A percentile compares a stretch with the other conserved stretches of the same genome.
phyloP scores from a whole-genome alignment of 2,113 vertebrate species.

The Scartelaos histophorus region DNA sequence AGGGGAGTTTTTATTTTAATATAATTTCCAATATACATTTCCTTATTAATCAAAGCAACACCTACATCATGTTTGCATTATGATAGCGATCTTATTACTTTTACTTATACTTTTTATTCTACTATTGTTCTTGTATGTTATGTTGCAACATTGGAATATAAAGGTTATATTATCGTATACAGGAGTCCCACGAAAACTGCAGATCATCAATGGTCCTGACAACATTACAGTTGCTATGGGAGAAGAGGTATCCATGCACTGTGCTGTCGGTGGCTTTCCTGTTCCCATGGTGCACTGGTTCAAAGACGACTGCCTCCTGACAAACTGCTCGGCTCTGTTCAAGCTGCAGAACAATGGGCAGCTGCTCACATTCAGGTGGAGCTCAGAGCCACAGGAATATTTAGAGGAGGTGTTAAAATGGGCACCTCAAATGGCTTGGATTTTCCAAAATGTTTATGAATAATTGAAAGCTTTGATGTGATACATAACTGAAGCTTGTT shows the following conservation, averaged over 20 bases:
- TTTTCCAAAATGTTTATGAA: background rate
- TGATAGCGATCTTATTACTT: background rate
- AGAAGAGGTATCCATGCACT: slow-evolving; percentile 69
- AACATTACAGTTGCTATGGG: slow-evolving; percentile 71
- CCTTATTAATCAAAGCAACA: background rate
- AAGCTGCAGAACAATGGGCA: slow-evolving; percentile 72
- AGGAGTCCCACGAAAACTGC: slow-evolving; percentile 57
- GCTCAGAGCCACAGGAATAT: slow-evolving; percentile 33
- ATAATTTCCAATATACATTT: background rate
- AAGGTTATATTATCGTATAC: background rate
- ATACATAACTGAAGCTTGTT: background rate
- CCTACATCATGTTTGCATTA: background rate
- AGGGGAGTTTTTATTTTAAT: slow-evolving; percentile 45
- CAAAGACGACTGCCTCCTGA: slow-evolving; percentile 73
- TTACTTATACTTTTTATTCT: background rate
- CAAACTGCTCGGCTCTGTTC: slow-evolving; percentile 54
- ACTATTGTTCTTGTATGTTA: background rate
- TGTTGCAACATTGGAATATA: background rate
- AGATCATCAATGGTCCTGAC: slow-evolving; percentile 70
- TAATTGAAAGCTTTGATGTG: background rate
- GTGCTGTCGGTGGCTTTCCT: slow-evolving; percentile 69
- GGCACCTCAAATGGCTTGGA: background rate
- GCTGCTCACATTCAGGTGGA: slow-evolving; percentile 77
- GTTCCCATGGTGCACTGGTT: slow-evolving; percentile 79
- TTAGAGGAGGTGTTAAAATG: slow-evolving; percentile 8